Conservation (phyloP, 2,113 vertebrate genomes). For the Equus przewalskii region DNA sequence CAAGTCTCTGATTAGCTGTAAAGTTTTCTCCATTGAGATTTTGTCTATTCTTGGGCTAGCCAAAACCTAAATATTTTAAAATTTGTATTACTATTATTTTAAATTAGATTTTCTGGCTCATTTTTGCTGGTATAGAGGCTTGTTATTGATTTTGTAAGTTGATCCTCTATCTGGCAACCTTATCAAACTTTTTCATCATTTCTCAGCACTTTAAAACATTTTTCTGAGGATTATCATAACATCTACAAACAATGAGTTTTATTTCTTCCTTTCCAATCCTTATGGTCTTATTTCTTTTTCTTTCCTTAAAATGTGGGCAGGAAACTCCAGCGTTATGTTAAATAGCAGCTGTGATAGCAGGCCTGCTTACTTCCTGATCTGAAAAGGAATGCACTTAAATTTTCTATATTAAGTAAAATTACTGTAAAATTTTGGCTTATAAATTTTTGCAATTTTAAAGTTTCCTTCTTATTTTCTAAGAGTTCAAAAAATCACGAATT, state of each 20-base stretch:
- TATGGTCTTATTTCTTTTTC: background rate
- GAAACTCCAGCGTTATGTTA: background rate
- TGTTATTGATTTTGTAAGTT: constrained; percentile 34
- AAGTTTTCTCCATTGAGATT: background rate
- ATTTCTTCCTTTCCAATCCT: background rate
- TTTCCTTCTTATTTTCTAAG: background rate
- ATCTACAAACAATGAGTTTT: background rate
- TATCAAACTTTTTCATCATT: background rate
- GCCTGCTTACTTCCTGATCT: background rate
- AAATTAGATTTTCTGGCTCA: constrained; percentile 25
- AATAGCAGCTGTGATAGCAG: background rate
- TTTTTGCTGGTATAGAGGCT: background rate
- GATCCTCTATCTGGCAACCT: background rate
- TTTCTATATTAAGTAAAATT: background rate
- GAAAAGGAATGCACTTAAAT: background rate
- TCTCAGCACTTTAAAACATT: background rate
- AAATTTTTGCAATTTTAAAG: background rate
- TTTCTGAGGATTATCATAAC: background rate
- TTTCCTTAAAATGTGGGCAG: background rate
- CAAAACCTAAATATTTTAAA: constrained; percentile 29
- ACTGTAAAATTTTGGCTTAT: background rate
- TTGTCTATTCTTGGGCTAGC: background rate
- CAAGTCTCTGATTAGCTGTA: background rate
- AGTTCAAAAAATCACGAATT: background rate
- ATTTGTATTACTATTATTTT: background rate